Percentiles rank a stretch among this genome's conserved stretches.
phyloP scores from a whole-genome alignment of 1,140 invertebrate species.

The Helicoverpa armigera region DNA sequence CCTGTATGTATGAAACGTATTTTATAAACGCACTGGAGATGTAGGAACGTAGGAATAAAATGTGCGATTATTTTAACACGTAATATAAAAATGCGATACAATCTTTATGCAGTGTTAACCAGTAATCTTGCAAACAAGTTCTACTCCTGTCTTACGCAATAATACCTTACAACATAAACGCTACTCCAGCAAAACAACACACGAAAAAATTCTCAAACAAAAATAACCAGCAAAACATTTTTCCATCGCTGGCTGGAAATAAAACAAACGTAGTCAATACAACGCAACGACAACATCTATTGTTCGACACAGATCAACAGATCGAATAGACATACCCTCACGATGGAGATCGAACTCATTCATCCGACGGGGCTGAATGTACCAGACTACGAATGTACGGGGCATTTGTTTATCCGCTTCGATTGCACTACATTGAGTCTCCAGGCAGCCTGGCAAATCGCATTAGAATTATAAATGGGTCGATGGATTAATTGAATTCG shows the following conservation, averaged over 20 bases:
- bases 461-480: conserved; percentile 45
- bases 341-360: conserved; percentile 75
- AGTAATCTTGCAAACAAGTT: conserved; percentile 1
- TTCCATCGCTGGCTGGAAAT: not conserved
- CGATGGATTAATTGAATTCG: conserved; percentile 28
- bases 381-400: conserved; percentile 25
- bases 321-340: conserved; percentile 65
- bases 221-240: conserved; percentile 1
- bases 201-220: not conserved
- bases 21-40: too few relatives aligned
- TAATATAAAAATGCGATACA: not conserved
- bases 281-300: conserved; percentile 30
- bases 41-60: too few relatives aligned
- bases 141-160: not conserved
- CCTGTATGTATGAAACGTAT: too few relatives aligned
- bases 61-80: too few relatives aligned
- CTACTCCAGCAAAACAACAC: not conserved
- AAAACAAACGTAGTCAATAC: conserved; percentile 32
- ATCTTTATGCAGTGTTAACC: not conserved
- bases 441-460: conserved; percentile 54
- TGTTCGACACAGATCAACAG: conserved; percentile 29
- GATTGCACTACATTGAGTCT: conserved; percentile 64
- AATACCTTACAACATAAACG: not conserved
- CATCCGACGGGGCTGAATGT: conserved; percentile 60
- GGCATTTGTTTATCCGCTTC: conserved; percentile 61